Base-by-base conservation (phyloP, 2,797 vertebrate genomes). In the Coregonus suidteri region DNA sequence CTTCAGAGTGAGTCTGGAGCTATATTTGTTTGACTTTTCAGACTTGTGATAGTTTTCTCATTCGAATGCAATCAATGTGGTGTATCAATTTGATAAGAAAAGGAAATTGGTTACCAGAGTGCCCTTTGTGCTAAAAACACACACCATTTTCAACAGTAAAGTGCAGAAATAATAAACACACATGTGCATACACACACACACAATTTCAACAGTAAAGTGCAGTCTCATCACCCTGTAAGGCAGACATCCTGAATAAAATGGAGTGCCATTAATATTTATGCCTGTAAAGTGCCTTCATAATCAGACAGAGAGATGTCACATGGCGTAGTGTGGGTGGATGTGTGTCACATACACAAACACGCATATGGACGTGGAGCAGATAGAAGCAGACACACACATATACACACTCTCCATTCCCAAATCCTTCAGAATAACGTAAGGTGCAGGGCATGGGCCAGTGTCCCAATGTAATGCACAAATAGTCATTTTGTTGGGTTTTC, bases 191-290 rank as follows among this genome's bases (percentile, higher is more conserved):
- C 3, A 75, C 37, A 41, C 37, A 37, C 37, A 47, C 41, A 47
- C 41, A 2, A 86, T 92, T 94, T 93, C 90, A 91, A 89, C 86
- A 81, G 88, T 85, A 93, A 90, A 94, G 93, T 93, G 89, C 90
- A 85, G 89, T 91, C 91, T 92, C 88, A 88, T 92, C 83, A 79
- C 89, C 92, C 90, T 94, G 92, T 91, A 92, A 94, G 91, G 92
- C 92, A 93, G 93, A 94, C 93, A 91, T 94, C 93, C 91, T 88
- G 93, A 93, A 94, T 94, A 94, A 94, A 94, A 93, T 92, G 92
- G 90, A 94, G 92, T 92, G 89, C 88, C 92, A 94, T 95, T 94
- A 94, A 95, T 95, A 95, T 95, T 94, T 94, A 94, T 95, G 90
- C 84, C 85, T 86, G 85, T 92, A 94, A 94, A 95, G 94, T 95